Evolutionary conservation across 2,888 invertebrate genomes (phyloP).

Genomic region (Gari tellinella): DNA sequence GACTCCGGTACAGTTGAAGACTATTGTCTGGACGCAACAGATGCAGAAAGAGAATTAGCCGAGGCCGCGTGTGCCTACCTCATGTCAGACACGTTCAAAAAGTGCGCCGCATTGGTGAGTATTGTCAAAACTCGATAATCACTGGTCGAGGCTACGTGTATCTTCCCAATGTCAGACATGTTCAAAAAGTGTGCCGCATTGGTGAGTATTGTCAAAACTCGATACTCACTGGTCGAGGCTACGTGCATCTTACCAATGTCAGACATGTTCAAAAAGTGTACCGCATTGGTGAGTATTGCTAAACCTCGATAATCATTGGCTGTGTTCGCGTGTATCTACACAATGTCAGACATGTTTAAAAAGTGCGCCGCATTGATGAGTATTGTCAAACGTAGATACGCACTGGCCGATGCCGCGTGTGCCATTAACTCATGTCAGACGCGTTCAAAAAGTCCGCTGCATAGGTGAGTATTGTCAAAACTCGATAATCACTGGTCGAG

Average conservation of each 20-base stretch:
- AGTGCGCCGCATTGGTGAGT: slow-evolving; percentile 41
- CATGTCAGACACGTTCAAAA: slow-evolving; percentile 35
- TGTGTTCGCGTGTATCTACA: slow-evolving; percentile 40
- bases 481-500: slow-evolving; percentile 44
- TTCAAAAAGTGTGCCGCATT: slow-evolving; percentile 39
- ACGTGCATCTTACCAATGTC: slow-evolving; percentile 45
- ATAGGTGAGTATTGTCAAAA: too few relatives aligned
- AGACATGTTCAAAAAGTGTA: slow-evolving; percentile 34
- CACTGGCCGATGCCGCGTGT: too few relatives aligned
- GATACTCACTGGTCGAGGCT: slow-evolving; percentile 38
- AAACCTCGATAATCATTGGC: too few relatives aligned
- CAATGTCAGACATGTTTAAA: slow-evolving; percentile 38
- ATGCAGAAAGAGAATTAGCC: slow-evolving; percentile 22
- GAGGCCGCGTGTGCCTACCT: slow-evolving; percentile 46
- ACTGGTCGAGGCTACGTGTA: slow-evolving; percentile 43
- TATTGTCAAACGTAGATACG: too few relatives aligned
- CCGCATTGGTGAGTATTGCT: slow-evolving; percentile 27
- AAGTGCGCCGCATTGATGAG: slow-evolving; percentile 39
- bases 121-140: too few relatives aligned
- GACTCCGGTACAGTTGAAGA: slow-evolving; percentile 41
- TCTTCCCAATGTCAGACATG: slow-evolving; percentile 32
- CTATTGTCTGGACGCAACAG: slow-evolving; percentile 27
- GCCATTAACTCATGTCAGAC: too few relatives aligned
- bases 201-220: slow-evolving; percentile 30
- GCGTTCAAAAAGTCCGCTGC: too few relatives aligned